Evolutionary conservation across 2,797 vertebrate species (phyloP).

Genomic region (Octomys mimax): DNA sequence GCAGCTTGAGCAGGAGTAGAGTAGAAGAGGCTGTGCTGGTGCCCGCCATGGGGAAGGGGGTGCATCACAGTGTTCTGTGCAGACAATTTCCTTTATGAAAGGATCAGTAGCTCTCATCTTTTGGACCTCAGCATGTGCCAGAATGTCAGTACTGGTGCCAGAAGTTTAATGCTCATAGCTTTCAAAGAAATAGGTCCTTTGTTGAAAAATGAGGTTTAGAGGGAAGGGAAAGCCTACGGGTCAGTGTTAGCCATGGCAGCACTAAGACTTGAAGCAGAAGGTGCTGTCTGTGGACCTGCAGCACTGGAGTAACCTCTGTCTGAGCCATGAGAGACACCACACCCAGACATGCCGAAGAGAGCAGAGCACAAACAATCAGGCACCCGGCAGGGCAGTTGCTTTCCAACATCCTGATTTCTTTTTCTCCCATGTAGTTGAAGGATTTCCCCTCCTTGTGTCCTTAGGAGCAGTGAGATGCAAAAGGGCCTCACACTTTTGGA

Average conservation of each 20-base stretch:
- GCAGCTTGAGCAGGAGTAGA: neutral
- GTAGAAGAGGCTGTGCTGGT: neutral
- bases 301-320: neutral
- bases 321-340: neutral
- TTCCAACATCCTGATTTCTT: neutral
- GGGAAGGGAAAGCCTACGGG: neutral
- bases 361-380: neutral
- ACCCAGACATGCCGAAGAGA: neutral
- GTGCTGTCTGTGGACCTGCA: accelerated
- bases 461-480: neutral
- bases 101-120: neutral
- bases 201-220: neutral
- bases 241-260: neutral
- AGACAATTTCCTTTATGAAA: neutral
- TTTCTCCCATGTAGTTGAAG: neutral
- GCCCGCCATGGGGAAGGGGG: accelerated
- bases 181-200: neutral
- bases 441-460: neutral
- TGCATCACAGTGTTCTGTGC: accelerated
- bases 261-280: neutral
- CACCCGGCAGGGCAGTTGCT: neutral
- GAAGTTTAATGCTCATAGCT: neutral
- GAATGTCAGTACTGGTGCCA: neutral
- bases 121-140: neutral
- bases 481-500: neutral